Evolutionary conservation across 2,113 vertebrate genomes (phyloP).

Genomic region (Serinus canaria): DNA sequence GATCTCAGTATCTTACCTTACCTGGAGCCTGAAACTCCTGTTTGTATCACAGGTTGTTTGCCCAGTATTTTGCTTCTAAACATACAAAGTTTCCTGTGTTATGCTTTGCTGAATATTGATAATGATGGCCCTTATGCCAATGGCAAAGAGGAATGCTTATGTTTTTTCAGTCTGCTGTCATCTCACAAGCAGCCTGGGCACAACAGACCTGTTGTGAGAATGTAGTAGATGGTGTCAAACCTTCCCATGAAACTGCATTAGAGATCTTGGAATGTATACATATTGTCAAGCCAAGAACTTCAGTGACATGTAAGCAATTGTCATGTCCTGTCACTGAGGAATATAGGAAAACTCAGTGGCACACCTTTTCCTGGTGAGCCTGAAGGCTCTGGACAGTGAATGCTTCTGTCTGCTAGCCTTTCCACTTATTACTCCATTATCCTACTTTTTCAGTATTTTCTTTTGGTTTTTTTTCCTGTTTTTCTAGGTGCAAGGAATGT

Average conservation of each 20-base stretch:
- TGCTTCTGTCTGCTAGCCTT: background rate
- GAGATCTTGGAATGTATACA: background rate
- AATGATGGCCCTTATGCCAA: background rate
- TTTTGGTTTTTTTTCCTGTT: background rate
- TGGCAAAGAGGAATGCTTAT: background rate
- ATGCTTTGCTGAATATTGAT: background rate
- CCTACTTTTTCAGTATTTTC: background rate
- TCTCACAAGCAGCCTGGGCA: background rate
- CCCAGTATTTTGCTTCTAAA: background rate
- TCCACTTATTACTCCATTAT: background rate
- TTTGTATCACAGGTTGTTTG: background rate
- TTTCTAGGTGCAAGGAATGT: background rate
- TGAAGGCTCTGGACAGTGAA: background rate
- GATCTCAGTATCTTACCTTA: background rate
- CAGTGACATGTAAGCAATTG: background rate
- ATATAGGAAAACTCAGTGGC: background rate
- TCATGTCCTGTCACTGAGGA: background rate
- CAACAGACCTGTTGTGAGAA: background rate
- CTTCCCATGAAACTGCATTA: background rate
- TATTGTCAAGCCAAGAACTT: background rate
- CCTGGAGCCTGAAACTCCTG: background rate
- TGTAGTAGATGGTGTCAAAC: background rate
- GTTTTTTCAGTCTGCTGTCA: background rate
- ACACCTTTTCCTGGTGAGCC: background rate
- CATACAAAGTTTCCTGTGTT: background rate